phyloP scores from a whole-genome alignment of 2,113 vertebrate species.

The Crotalus tigris region DNA sequence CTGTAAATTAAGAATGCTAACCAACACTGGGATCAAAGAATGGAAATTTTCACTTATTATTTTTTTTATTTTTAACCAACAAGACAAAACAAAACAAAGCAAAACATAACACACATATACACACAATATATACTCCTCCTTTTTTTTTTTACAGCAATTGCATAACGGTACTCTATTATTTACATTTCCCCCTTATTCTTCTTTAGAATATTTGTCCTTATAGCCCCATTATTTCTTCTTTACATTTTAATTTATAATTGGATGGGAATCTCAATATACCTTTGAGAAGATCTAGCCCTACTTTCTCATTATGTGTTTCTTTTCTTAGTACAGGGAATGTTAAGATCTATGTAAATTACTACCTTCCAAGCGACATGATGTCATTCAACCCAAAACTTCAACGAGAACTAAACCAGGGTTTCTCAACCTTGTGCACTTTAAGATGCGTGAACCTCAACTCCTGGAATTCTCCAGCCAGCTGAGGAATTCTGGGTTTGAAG shows the following conservation, averaged over 20 bases:
- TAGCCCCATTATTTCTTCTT: no score
- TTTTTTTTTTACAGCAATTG: no score
- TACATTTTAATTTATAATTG: not conserved
- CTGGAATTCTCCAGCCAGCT: not conserved
- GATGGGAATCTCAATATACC: not conserved
- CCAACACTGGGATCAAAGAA: not conserved
- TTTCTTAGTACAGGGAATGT: not conserved
- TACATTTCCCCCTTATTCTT: no score
- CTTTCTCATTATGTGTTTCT: not conserved
- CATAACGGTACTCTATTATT: no score
- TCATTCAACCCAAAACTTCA: not conserved
- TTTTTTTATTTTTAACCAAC: no score
- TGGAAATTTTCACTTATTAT: not conserved
- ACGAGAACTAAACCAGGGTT: not conserved
- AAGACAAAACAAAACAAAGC: no score
- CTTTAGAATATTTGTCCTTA: no score
- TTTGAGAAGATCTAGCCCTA: not conserved
- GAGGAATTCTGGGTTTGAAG: not conserved
- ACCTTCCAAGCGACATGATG: not conserved
- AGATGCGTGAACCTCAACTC: not conserved
- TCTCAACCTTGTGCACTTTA: not conserved
- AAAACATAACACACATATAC: no score
- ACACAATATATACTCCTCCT: no score
- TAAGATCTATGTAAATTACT: not conserved
- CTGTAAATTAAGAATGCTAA: not conserved